Base-by-base conservation (phyloP, 2,888 invertebrate genomes). In the Dendrolimus houi region DNA sequence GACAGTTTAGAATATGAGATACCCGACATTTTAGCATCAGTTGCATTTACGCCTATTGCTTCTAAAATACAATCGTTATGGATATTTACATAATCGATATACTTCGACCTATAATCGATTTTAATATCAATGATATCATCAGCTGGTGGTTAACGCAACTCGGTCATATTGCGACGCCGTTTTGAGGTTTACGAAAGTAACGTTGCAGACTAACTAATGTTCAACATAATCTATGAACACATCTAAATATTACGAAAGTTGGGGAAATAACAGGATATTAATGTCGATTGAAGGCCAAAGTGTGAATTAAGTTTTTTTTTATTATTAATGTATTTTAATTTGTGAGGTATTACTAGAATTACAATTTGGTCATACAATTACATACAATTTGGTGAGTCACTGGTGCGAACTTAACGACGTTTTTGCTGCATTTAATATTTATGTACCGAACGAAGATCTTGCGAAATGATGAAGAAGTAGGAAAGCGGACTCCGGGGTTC, bases 81-180 rank as follows among this genome's bases (percentile, higher is more conserved):
- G 47, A 47, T 47, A 47, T 47, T 47, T 47, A 12, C 47, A 10
- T 47, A 47, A 47, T 47, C 47, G 47, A 47, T 47, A 47, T 47
- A 47, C 12, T 47, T 47, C 12, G 47, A 47, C 47, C 47, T 47
- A 8, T 47, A 9, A 10, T 47, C 47, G 7, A 47, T 47, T 47
- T 12, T 47, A 47, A 47, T 47, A 12, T 47, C 9, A 47, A 47
- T 47, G 47, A 47, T 47, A 47, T 47, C 47, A 47, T 47, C 47
- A 47, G 9, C 47, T 47, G 12, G 47, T 29, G 29, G 70, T 74
- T 71, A 70, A 74, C 59, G 57, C 64, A 74, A 68, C 62, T 64
- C 72, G 70, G 71, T 63, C 70, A 65, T 59, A 65, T 72, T 71
- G 71, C 70, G 65, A 59, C 62, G 54, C 9, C 47, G 12, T 47